Evolutionary conservation across 2,113 vertebrate species (phyloP).

Genomic region (Rhinogobius similis): DNA sequence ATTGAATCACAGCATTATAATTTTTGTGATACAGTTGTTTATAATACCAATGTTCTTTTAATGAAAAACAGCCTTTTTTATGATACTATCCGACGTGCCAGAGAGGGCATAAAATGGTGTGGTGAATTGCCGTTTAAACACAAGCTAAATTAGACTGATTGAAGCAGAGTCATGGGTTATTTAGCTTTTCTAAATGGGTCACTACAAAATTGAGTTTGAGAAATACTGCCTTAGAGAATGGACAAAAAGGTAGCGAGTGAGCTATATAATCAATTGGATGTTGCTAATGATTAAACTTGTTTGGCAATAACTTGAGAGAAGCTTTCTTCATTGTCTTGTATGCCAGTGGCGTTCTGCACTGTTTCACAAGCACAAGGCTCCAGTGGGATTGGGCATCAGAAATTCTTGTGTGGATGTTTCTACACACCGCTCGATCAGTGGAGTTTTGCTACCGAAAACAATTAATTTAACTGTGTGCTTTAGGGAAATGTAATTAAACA

Average conservation of each 20-base stretch:
- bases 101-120: not conserved
- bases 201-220: slow-evolving; percentile 6
- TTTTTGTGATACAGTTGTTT: not conserved
- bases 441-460: slow-evolving; percentile 4
- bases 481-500: slow-evolving; percentile 10
- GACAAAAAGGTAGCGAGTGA: not conserved
- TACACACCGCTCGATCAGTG: not conserved
- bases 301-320: not conserved
- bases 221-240: slow-evolving; percentile 5
- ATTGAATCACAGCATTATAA: not conserved
- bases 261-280: slow-evolving; percentile 6
- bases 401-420: slow-evolving; percentile 2
- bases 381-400: slow-evolving; percentile 6
- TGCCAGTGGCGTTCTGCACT: not conserved
- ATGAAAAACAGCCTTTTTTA: not conserved
- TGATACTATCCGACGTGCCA: not conserved
- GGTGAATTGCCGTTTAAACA: slow-evolving; percentile 7
- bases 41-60: not conserved
- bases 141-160: slow-evolving; percentile 7
- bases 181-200: slow-evolving; percentile 10
- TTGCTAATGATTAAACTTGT: slow-evolving; percentile 9
- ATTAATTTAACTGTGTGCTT: slow-evolving; percentile 10
- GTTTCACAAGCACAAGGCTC: not conserved
- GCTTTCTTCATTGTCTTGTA: slow-evolving; percentile 11
- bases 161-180: slow-evolving; percentile 8